Base-by-base conservation (phyloP, 2,888 invertebrate genomes). In the Galeruca laticollis region DNA sequence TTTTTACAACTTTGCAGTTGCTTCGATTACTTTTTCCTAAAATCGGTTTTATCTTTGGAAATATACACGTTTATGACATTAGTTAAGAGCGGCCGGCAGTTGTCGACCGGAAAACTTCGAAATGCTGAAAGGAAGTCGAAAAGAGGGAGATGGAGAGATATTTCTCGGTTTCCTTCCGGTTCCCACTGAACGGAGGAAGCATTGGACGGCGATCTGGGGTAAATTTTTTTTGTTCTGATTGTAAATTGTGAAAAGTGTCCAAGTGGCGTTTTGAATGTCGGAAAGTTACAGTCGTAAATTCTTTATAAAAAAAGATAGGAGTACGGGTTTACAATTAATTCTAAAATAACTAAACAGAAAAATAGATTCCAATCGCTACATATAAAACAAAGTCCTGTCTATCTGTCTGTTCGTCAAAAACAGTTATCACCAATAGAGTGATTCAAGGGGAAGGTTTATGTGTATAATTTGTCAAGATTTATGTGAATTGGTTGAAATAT, bases 151-250 rank as follows among this genome's bases (percentile, higher is more conserved):
- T 33, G 33, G 26, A 65, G 57, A 13, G 80, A 81, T 78, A 76
- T 76, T 82, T 81, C 76, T 80, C 77, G 75, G 71, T 80, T 81
- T 80, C 80, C 80, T 81, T 82, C 79, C 81, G 79, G 75, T 78
- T 73, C 76, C 82, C 79, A 79, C 79, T 79, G 75, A 74, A 74
- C 75, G 69, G 62, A 62, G 60, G 71, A 49, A 64, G 66, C 56
- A 63, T 73, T 73, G 75, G 62, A 63, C 61, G 59, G 20, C 13
- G 43, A 47, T 21, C 47, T 31, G 57, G 69, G 70, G 70, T 31
- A 57, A 40, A 40, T 54, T 40, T 62, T 20, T 57, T 57, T 15
- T 54, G 9, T 54, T 26, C 26, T 2, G 13, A 31, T 33, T 31
- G 56, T 56, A 56, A 56, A 56, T 56, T 33, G 26, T 18, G 26